phyloP scores from a whole-genome alignment of 2,797 vertebrate genomes.

The Pseudochaenichthys georgianus region DNA sequence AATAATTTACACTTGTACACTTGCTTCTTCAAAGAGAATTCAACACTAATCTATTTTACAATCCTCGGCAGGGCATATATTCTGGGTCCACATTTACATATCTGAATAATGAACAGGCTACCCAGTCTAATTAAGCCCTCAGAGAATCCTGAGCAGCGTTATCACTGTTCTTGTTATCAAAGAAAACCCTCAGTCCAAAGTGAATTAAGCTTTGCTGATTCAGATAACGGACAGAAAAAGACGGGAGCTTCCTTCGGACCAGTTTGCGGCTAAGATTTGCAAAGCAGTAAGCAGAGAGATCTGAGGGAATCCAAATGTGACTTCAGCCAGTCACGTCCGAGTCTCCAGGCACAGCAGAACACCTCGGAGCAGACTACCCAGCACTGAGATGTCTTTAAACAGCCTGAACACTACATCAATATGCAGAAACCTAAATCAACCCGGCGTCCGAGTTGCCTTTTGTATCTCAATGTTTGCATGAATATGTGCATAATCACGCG shows the following conservation, averaged over 20 bases:
- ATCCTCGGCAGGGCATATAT: slow-evolving; percentile 44
- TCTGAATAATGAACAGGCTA: slow-evolving; percentile 65
- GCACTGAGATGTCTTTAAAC: slow-evolving; percentile 11
- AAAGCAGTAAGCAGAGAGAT: neutral
- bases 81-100: slow-evolving; percentile 69
- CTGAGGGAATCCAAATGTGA: slow-evolving; percentile 11
- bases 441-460: neutral
- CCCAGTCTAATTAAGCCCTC: slow-evolving; percentile 61
- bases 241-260: slow-evolving; percentile 5
- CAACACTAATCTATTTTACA: slow-evolving; percentile 55
- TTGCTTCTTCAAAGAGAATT: slow-evolving; percentile 63
- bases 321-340: neutral
- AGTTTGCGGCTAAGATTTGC: slow-evolving; percentile 4
- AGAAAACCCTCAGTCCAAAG: slow-evolving; percentile 11
- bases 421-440: slow-evolving; percentile 4
- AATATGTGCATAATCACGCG: slow-evolving; percentile 11
- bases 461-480: slow-evolving; percentile 18
- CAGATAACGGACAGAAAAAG: slow-evolving; percentile 20
- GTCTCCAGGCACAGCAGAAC: neutral
- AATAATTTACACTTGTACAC: slow-evolving; percentile 64
- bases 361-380: neutral
- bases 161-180: slow-evolving; percentile 37
- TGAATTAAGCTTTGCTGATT: slow-evolving; percentile 36
- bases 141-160: slow-evolving; percentile 36
- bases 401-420: slow-evolving; percentile 25